Conservation (phyloP, 1,140 invertebrate species). For the Helicoverpa zea region DNA sequence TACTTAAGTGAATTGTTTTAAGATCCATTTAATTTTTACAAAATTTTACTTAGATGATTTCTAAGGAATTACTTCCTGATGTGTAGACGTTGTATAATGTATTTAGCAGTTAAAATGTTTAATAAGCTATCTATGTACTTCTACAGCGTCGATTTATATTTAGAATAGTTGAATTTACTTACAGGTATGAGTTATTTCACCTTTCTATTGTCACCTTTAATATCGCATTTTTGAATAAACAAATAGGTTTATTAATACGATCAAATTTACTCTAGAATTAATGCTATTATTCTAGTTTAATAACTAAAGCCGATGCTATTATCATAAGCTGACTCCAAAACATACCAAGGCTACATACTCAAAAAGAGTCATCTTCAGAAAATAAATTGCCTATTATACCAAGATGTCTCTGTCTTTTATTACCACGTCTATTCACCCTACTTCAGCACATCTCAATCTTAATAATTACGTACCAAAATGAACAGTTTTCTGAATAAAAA, state of each 20-base stretch:
- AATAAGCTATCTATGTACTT: neutral
- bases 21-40: constrained; percentile 25
- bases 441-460: constrained; percentile 13
- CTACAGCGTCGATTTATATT: neutral
- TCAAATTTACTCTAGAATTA: no score
- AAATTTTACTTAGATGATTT: constrained; percentile 1
- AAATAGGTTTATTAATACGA: no score
- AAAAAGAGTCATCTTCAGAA: constrained; percentile 20
- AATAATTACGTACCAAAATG: neutral
- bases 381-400: constrained; percentile 15
- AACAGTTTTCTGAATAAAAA: constrained; percentile 18
- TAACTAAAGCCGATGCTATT: no score
- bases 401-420: constrained; percentile 16
- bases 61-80: neutral
- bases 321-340: neutral
- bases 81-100: no score
- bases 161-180: no score
- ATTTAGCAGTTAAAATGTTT: neutral
- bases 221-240: no score
- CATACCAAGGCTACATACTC: neutral
- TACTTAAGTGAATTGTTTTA: constrained; percentile 28
- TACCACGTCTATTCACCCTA: neutral
- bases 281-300: no score
- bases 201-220: no score
- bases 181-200: no score